Conservation (phyloP, 2,888 invertebrate genomes). For the Aphodius sticticus region DNA sequence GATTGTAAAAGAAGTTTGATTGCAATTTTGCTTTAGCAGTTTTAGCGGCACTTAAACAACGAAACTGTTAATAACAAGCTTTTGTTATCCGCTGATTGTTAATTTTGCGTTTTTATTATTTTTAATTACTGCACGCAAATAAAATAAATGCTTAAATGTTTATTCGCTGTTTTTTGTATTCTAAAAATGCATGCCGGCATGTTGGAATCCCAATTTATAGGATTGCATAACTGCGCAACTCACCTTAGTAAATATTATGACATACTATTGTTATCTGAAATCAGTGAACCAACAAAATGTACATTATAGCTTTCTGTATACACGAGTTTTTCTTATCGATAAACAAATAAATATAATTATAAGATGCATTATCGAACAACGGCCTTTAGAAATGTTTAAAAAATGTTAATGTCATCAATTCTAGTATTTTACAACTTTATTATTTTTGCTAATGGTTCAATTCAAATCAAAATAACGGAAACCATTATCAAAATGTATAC, state of each 20-base stretch:
- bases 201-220: neutral
- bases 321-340: neutral
- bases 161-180: neutral
- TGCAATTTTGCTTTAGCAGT: neutral
- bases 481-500: too few relatives aligned
- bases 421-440: neutral
- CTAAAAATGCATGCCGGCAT: neutral
- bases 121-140: neutral
- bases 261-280: neutral
- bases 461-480: neutral
- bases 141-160: conserved; percentile 1
- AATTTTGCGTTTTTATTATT: neutral
- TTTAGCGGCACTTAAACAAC: conserved; percentile 6
- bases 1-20: conserved; percentile 5
- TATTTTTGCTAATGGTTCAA: neutral
- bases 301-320: neutral
- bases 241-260: neutral
- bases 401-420: neutral
- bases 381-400: neutral
- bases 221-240: neutral
- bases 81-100: neutral
- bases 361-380: neutral
- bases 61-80: conserved; percentile 13
- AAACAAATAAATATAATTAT: neutral
- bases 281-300: neutral